phyloP scores from a whole-genome alignment of 2,113 vertebrate genomes.

The Puma concolor region DNA sequence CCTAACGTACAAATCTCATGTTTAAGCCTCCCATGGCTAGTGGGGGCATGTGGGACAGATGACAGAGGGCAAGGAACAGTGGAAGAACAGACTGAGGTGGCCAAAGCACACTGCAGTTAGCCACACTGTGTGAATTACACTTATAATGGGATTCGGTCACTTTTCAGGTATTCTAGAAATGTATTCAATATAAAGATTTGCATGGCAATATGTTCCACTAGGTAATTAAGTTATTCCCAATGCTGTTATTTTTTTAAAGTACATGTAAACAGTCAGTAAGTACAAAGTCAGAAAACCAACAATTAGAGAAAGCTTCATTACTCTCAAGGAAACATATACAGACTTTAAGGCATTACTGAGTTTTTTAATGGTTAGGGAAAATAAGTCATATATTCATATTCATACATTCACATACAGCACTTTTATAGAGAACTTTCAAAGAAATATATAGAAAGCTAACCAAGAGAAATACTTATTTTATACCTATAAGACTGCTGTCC shows the following conservation, averaged over 20 bases:
- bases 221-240: conserved; percentile 27
- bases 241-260: background rate
- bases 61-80: background rate
- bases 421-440: background rate
- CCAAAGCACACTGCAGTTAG: background rate
- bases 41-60: background rate
- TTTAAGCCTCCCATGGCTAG: background rate
- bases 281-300: background rate
- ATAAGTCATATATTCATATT: background rate
- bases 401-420: background rate
- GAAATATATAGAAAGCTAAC: background rate
- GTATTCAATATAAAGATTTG: background rate
- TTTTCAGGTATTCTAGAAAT: background rate
- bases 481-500: background rate
- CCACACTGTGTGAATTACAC: accelerated
- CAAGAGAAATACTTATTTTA: background rate
- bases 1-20: background rate
- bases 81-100: background rate
- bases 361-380: background rate
- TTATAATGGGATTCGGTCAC: background rate
- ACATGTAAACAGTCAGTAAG: conserved; percentile 43
- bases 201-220: background rate
- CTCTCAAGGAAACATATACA: conserved; percentile 1
- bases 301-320: background rate
- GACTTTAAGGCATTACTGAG: background rate